phyloP scores from a whole-genome alignment of 2,113 vertebrate species.

The Antennarius striatus region DNA sequence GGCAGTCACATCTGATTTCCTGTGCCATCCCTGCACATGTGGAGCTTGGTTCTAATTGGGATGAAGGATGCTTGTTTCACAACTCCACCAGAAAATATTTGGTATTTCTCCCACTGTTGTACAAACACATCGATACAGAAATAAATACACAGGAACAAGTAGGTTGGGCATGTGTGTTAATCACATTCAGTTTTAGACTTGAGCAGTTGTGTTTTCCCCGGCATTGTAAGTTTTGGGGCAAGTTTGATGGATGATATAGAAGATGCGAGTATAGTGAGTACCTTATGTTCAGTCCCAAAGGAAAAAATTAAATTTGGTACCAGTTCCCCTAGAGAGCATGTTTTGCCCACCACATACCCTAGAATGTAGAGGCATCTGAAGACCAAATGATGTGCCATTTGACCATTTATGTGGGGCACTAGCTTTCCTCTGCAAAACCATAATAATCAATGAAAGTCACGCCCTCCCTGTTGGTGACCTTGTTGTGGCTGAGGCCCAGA shows the following conservation, averaged over 20 bases:
- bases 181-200: conserved; percentile 36
- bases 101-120: background rate
- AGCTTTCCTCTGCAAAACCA: conserved; percentile 33
- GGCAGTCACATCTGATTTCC: conserved; percentile 68
- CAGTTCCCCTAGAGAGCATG: conserved; percentile 2
- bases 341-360: background rate
- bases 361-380: conserved; percentile 8
- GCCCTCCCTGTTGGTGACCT: conserved; percentile 53
- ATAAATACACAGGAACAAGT: conserved; percentile 6
- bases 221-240: conserved; percentile 1
- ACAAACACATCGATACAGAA: conserved; percentile 14
- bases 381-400: conserved; percentile 25
- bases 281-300: conserved; percentile 13
- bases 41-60: conserved; percentile 23
- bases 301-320: conserved; percentile 2
- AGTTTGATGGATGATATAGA: conserved; percentile 46
- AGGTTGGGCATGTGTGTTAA: background rate
- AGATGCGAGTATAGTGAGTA: conserved; percentile 25
- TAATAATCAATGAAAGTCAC: conserved; percentile 57
- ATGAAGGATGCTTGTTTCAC: conserved; percentile 17
- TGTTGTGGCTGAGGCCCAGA: conserved; percentile 19
- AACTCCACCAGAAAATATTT: background rate
- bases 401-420: conserved; percentile 29
- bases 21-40: conserved; percentile 29
- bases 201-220: conserved; percentile 11